Conservation (phyloP, 2,797 vertebrate species). For the Anabacerthia variegaticeps region DNA sequence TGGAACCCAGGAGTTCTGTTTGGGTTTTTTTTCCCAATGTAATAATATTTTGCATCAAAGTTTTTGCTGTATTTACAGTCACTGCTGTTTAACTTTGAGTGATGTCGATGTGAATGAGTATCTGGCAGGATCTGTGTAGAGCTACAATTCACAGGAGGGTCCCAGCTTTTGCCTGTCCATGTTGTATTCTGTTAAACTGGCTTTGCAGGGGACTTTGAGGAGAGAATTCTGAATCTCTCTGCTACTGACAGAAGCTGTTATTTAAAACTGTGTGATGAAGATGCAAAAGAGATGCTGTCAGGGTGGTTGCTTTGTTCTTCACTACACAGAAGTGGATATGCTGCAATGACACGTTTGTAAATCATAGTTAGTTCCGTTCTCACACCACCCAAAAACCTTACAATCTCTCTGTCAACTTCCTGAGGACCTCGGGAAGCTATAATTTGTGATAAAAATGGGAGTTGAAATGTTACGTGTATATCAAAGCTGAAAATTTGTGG, state of each 20-base stretch:
- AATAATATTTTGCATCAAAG: background rate
- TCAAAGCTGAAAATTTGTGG: slow-evolving; percentile 36
- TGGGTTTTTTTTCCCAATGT: rapidly evolving
- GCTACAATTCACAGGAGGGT: background rate
- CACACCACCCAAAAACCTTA: slow-evolving; percentile 49
- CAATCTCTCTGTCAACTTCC: slow-evolving; percentile 52
- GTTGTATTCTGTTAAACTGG: background rate
- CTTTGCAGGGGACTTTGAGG: background rate
- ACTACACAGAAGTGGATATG: background rate
- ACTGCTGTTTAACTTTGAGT: background rate
- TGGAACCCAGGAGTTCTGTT: background rate
- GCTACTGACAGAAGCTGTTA: background rate
- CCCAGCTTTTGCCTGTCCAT: background rate
- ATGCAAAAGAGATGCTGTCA: background rate
- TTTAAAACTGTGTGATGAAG: background rate
- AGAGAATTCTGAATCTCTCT: background rate
- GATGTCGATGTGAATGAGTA: background rate
- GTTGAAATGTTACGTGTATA: background rate
- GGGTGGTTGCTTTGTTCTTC: slow-evolving; percentile 12
- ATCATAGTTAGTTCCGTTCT: slow-evolving; percentile 53
- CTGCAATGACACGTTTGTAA: slow-evolving; percentile 47
- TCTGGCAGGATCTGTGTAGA: background rate
- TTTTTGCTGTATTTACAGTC: background rate
- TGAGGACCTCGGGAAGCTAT: slow-evolving; percentile 53
- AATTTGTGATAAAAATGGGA: slow-evolving; percentile 55